These are phyloP conservation scores for Oconnorella tubifera DNA, from an alignment of 2,888 invertebrate species.

Conservation along the genomic window DNA sequence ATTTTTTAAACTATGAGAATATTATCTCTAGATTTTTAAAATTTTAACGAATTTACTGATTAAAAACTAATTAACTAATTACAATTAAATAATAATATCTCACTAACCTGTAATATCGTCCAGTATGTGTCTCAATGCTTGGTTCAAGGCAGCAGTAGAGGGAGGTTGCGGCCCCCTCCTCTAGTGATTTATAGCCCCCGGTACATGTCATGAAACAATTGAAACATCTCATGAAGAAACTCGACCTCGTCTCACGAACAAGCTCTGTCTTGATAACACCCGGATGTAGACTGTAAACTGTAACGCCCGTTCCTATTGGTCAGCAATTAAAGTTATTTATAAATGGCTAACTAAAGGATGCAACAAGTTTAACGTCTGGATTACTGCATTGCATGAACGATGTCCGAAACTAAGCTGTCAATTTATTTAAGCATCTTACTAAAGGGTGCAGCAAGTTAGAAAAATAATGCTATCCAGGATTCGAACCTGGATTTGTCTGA, in stretches of 20 bases:
- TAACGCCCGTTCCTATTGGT: conserved; percentile 30
- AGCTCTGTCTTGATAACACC: conserved; percentile 41
- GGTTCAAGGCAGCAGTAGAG: conserved; percentile 26
- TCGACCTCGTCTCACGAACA: conserved; percentile 30
- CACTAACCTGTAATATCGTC: conserved; percentile 22
- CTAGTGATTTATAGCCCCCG: conserved; percentile 10
- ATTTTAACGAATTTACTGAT: neutral
- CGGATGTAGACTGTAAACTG: conserved; percentile 40
- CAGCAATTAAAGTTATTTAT: too few relatives aligned
- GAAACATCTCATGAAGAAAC: conserved; percentile 14
- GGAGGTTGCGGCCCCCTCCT: conserved; percentile 23
- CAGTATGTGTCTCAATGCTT: conserved; percentile 16
- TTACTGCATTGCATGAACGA: too few relatives aligned
- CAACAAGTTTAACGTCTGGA: too few relatives aligned
- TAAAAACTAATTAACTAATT: neutral
- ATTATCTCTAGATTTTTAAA: too few relatives aligned
- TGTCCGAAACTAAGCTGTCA: too few relatives aligned
- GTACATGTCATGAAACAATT: neutral
- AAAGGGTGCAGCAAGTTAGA: too few relatives aligned
- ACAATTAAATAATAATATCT: neutral
- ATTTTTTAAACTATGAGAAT: neutral
- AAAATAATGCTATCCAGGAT: too few relatives aligned
- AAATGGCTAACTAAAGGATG: too few relatives aligned
- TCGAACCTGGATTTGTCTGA: too few relatives aligned
- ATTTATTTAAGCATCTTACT: too few relatives aligned